These are phyloP conservation scores for Aproaerema taeniolella DNA, from an alignment of 2,888 invertebrate genomes.

Conservation along the genomic window DNA sequence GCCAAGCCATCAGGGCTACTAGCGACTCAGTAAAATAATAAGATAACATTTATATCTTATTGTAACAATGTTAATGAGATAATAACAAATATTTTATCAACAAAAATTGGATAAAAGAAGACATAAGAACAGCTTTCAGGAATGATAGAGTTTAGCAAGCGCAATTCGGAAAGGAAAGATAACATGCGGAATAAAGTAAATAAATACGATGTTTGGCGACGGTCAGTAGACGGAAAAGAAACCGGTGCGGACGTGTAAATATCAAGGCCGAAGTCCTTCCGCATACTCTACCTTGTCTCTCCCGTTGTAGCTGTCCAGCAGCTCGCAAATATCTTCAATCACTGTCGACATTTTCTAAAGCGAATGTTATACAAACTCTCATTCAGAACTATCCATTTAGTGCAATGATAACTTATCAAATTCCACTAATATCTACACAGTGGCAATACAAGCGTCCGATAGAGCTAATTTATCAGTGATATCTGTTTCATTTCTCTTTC, in stretches of 20 bases:
- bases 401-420: conserved; percentile 25
- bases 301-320: conserved; percentile 89
- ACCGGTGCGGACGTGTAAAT: conserved; percentile 32
- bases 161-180: no score
- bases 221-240: conserved; percentile 33
- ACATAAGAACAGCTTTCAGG: no score
- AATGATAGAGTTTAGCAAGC: no score
- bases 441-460: conserved; percentile 28
- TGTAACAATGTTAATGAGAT: no score
- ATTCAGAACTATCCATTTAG: conserved; percentile 6
- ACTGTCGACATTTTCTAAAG: conserved; percentile 47
- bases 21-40: no score
- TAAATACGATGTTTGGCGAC: conserved; percentile 15
- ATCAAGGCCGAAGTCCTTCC: conserved; percentile 46
- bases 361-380: conserved; percentile 1
- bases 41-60: no score
- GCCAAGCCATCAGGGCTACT: no score
- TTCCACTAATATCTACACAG: conserved; percentile 5
- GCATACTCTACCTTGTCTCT: conserved; percentile 85
- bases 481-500: conserved; percentile 55
- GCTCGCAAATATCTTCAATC: conserved; percentile 80
- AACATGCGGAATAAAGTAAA: conserved; percentile 1
- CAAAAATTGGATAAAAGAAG: no score
- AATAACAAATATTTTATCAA: no score
- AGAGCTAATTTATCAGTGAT: conserved; percentile 36